phyloP scores from a whole-genome alignment of 1,140 invertebrate species.

The Condylostylus longicornis region DNA sequence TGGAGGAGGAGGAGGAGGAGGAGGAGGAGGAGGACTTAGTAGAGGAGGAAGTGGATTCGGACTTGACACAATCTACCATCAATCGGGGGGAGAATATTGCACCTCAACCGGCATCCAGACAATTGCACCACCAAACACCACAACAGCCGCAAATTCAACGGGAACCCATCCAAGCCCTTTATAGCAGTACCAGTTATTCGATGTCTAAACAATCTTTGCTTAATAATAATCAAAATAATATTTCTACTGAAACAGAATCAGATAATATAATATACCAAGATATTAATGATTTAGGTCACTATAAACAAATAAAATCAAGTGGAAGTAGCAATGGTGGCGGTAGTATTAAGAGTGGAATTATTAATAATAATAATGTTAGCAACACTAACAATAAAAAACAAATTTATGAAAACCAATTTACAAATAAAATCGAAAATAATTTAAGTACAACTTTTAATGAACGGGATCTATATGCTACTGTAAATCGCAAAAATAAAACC shows the following conservation, averaged over 20 bases:
- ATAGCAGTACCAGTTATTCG: slow-evolving; percentile 34
- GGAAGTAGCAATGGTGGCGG: background rate
- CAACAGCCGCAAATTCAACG: slow-evolving; percentile 30
- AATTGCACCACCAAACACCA: slow-evolving; percentile 22
- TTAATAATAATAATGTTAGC: background rate
- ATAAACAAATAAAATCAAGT: too few species aligned
- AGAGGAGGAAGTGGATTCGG: slow-evolving; percentile 32
- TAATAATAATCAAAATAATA: slow-evolving; percentile 19
- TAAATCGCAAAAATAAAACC: slow-evolving; percentile 29
- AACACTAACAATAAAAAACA: too few species aligned
- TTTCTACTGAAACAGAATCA: slow-evolving; percentile 29
- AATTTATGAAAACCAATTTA: slow-evolving; percentile 17
- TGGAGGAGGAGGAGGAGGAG: background rate
- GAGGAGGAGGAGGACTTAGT: slow-evolving; percentile 23
- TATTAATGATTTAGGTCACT: slow-evolving; percentile 29
- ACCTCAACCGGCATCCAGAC: slow-evolving; percentile 17
- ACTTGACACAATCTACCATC: slow-evolving; percentile 32
- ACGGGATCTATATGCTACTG: slow-evolving; percentile 29
- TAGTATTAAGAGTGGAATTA: background rate
- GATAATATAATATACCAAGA: slow-evolving; percentile 32
- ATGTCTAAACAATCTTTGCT: slow-evolving; percentile 33
- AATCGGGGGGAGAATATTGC: slow-evolving; percentile 32
- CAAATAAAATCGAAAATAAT: slow-evolving; percentile 27
- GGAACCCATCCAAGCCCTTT: slow-evolving; percentile 32
- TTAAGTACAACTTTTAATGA: slow-evolving; percentile 27